Evolutionary conservation across 1,140 invertebrate species (phyloP), one percentile per base, ranked within the genome.

Genomic region (Microplitis demolitor): DNA sequence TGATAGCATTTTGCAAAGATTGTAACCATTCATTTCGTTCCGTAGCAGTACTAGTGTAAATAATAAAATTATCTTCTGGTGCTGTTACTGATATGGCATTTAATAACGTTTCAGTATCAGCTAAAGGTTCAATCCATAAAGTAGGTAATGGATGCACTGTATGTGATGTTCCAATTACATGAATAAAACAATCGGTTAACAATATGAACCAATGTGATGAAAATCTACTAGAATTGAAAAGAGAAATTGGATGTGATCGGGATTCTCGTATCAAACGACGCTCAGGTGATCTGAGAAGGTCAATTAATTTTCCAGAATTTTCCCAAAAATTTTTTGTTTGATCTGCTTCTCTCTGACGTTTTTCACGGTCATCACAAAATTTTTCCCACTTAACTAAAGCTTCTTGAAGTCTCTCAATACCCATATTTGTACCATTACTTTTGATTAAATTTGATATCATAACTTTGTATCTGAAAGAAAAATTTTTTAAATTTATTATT

Each of bases 1-100:
- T 91, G 58, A 94, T 93, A 45, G 89, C 90, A 70, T 85, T 87
- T 80, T 93, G 91, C 4, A 94, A 81, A 54, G 89, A 87, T 78
- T 93, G 90, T 11, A 94, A 85, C 95, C 95, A 97, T 76, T 95
- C 92, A 35, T 91, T 91, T 83, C 94, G 95, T 67, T 92, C 91
- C 61, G 91, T 88, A 58, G 92, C 83, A 35, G 90, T 89, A 16
- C 85, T 87, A 14, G 94, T 92, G 14, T 88, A 86, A 13, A 97
- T 84, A 58, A 90, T 88, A 62, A 96, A 88, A 37, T 86, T 90
- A 68, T 96, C 94, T 84, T 96, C 95, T 4, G 95, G 95, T 45
- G 92, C 91, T 50, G 89, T 92, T 4, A 96, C 81, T 37, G 88
- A 89, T 76, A 94, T 88, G n/a, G 89, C 88, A 87, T 92, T 91